Evolutionary conservation across 2,888 invertebrate species (phyloP), one percentile per base, ranked within the genome.

Genomic region (Petrolisthes manimaculis): DNA sequence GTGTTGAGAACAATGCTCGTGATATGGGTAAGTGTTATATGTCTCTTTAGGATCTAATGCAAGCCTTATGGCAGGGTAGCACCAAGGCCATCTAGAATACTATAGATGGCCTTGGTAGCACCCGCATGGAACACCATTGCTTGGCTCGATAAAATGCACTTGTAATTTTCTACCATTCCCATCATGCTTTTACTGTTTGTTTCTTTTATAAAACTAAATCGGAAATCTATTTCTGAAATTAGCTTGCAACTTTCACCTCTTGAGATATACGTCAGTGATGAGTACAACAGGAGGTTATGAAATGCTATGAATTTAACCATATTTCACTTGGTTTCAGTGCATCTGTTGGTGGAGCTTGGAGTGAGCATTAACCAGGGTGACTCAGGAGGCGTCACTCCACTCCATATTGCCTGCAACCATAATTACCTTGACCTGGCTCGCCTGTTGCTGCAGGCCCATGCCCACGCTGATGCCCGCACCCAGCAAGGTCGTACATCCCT

Each of bases 311-410:
- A 80, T n/a, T 55, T 5, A n/a, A 5, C 56, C 37, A 37, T 37
- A 37, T 37, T 37, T 37, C n/a, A 18, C 51, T 67, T 51, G 53
- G 9, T 83, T 83, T 51, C 88, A 92, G 91, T 91, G 9, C 77
- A 89, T 80, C 81, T 92, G 79, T 80, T 92, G 55, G 82, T 92
- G 53, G 86, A 89, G 56, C 84, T 87, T 71, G 92, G 92, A 14
- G 91, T 91, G 86, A 92, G 92, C 82, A 90, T 92, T n/a, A 92
- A 92, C 87, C 92, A 92, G 88, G 71, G 81, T 54, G 92, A 92
- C 89, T 90, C 91, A 1, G 75, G 56, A 21, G 91, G 92, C 4
- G 77, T 88, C n/a, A 91, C 91, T n/a, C 90, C 92, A 4, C 89
- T 92, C 9, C 92, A 92, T 86, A 91, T 91, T 55, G 86, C 92